Conservation (phyloP, 2,113 vertebrate genomes). For the Callorhinus ursinus region DNA sequence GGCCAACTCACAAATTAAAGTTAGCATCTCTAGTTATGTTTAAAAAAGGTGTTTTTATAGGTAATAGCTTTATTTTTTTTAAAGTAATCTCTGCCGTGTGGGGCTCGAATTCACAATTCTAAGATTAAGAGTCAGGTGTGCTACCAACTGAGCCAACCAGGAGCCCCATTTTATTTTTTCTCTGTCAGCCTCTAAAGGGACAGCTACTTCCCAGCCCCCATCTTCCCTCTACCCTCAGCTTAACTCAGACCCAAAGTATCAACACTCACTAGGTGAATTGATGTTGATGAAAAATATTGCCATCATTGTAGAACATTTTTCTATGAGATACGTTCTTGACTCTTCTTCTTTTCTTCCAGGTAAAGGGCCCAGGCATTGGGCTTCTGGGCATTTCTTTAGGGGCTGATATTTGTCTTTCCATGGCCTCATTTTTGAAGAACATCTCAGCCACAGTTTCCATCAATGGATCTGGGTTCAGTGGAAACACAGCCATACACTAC, state of each 20-base stretch:
- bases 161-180: not conserved
- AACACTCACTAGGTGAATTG: constrained; percentile 93
- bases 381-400: constrained; percentile 92
- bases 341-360: constrained; percentile 77
- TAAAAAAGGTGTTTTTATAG: not conserved
- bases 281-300: constrained; percentile 98
- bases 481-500: constrained; percentile 81
- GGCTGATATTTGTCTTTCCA: constrained; percentile 90
- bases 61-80: not conserved
- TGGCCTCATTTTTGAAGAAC: constrained; percentile 91
- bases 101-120: not conserved
- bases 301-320: constrained; percentile 90
- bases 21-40: not conserved
- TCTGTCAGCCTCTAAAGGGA: not conserved
- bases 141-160: not conserved
- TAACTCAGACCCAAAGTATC: constrained; percentile 90
- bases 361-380: constrained; percentile 88
- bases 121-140: not conserved
- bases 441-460: constrained; percentile 89
- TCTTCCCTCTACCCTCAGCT: constrained; percentile 26
- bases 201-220: too few species aligned
- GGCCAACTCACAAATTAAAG: not conserved
- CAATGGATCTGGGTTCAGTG: constrained; percentile 89
- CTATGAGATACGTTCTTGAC: not conserved
- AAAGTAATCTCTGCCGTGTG: not conserved